phyloP scores from a whole-genome alignment of 2,113 vertebrate genomes.

The Amblyopsis rosae region DNA sequence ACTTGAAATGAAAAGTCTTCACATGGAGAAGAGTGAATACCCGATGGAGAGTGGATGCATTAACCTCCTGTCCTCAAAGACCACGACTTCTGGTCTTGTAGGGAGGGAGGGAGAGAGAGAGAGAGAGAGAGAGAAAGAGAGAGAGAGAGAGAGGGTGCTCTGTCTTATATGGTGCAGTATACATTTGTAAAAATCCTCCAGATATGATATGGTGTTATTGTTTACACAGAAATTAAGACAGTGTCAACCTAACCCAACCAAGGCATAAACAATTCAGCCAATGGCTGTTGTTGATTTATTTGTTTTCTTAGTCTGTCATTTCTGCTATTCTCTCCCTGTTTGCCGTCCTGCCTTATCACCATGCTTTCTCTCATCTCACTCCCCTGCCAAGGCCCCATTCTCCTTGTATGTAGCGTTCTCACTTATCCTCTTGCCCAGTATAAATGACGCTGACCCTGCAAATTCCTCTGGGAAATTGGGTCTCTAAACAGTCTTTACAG shows the following conservation, averaged over 20 bases:
- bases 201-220: no score
- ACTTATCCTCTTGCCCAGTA: conserved; percentile 46
- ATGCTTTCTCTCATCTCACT: conserved; percentile 25
- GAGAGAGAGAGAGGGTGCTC: background rate
- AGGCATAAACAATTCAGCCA: no score
- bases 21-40: background rate
- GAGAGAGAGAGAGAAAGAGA: background rate
- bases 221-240: no score
- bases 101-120: background rate
- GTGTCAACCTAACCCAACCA: no score
- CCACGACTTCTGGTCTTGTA: background rate
- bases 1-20: conserved; percentile 17
- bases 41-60: conserved; percentile 37
- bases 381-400: background rate
- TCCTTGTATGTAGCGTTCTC: conserved; percentile 35
- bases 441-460: conserved; percentile 62
- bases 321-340: background rate
- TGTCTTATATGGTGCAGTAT: no score
- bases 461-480: conserved; percentile 53
- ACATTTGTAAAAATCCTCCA: no score
- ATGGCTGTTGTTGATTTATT: no score
- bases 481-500: conserved; percentile 68
- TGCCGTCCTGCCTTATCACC: conserved; percentile 1
- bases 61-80: conserved; percentile 50
- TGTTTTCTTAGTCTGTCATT: background rate